Conservation (phyloP, 2,888 invertebrate genomes). For the Octodonta nipae region DNA sequence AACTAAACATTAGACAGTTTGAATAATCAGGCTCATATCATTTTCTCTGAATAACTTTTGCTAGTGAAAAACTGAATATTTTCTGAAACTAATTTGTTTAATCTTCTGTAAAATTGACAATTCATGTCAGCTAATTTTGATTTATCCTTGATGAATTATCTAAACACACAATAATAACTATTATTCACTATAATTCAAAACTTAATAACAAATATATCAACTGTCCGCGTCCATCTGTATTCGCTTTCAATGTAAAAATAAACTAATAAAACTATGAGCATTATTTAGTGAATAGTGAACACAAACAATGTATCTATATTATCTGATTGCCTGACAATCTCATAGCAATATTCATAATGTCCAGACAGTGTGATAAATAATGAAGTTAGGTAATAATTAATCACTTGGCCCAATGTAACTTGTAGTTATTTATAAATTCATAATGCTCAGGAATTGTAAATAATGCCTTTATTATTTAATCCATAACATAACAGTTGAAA, state of each 20-base stretch:
- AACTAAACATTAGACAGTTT: too few species aligned
- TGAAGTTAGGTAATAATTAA: neutral
- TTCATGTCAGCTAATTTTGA: slow-evolving; percentile 2
- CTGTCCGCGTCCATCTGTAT: too few species aligned
- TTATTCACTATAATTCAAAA: too few species aligned
- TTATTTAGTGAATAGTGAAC: too few species aligned
- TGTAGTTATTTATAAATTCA: neutral
- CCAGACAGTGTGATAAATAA: slow-evolving; percentile 1
- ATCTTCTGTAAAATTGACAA: slow-evolving; percentile 2
- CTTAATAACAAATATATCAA: too few species aligned
- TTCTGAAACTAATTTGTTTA: neutral
- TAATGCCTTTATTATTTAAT: neutral
- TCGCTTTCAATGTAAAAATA: too few species aligned
- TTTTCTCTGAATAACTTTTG: neutral
- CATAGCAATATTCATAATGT: too few species aligned
- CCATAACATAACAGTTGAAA: too few species aligned
- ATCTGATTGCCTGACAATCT: neutral
- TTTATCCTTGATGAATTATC: neutral
- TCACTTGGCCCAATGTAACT: neutral
- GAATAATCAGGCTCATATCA: too few species aligned
- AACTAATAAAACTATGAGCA: too few species aligned
- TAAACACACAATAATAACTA: neutral
- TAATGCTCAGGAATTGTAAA: neutral
- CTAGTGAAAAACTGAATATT: neutral
- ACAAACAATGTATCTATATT: neutral